Evolutionary conservation across 2,797 vertebrate genomes (phyloP), one percentile per base, ranked within the genome.

Genomic region (Dipus sagitta): DNA sequence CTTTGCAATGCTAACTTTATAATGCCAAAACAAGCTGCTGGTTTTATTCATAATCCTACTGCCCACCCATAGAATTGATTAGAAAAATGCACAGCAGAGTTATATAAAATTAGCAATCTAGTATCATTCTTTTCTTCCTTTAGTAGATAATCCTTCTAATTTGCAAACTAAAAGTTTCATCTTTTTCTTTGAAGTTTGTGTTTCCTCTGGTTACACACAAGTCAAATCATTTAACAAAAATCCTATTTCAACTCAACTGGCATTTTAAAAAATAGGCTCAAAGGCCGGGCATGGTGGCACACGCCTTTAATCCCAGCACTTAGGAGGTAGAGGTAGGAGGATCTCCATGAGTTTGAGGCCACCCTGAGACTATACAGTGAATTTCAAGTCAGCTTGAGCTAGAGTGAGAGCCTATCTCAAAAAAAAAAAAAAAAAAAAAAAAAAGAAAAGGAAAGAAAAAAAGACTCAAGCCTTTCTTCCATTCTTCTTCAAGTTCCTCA

Each of bases 141-240:
- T 30, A 68, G 60, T 78, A 58, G 70, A 30, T 72, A 17, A 76
- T 80, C 21, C 65, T 79, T 93, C 62, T n/a, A 74, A 1, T 65
- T 13, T 54, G 54, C 15, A 82, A 90, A 60, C 65, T 68, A 82
- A 92, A 89, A 32, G 21, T 88, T 88, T 92, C 13, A 0, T 82
- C 18, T 65, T 93, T 38, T 64, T 78, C 74, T 24, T 85, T 82
- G 54, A 32, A 47, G 32, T 83, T 83, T 82, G 6, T 71, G 23
- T 82, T 92, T 93, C 58, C 23, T 47, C 20, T 78, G 24, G 21
- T 87, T 76, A 84, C 30, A 20, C 26, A 17, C 38, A 72, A 6
- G 65, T 72, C 34, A 92, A 0, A 68, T 78, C 72, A 86, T 95
- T 92, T 47, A 82, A 71, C 7, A 88, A 64, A 58, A 94, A 74